A percentile compares a stretch with the other conserved stretches of the same genome.
phyloP scores from a whole-genome alignment of 2,797 vertebrate species.

The Cossypha polioptera region DNA sequence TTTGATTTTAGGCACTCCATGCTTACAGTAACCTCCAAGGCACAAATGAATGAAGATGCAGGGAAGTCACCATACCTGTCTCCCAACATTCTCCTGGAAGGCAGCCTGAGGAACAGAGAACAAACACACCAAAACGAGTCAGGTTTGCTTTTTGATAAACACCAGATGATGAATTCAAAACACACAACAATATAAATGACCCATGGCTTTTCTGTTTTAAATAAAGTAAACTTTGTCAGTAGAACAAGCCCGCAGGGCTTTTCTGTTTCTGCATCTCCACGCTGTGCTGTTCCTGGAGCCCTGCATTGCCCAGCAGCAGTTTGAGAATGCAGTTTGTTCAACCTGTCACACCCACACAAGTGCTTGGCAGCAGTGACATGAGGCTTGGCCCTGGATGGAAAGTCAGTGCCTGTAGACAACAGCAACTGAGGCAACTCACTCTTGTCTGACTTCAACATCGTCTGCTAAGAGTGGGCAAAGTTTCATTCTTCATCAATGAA shows the following conservation, averaged over 20 bases:
- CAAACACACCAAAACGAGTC: constrained; percentile 71
- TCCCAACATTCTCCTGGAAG: constrained; percentile 99
- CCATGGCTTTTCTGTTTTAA: constrained; percentile 74
- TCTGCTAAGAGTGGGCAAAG: neutral
- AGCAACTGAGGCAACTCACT: neutral
- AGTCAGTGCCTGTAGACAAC: neutral
- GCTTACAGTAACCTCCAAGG: constrained; percentile 26
- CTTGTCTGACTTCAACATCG: neutral
- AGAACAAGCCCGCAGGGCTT: constrained; percentile 40
- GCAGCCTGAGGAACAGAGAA: constrained; percentile 87
- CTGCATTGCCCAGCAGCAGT: neutral
- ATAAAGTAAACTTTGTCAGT: constrained; percentile 65
- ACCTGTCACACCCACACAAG: neutral
- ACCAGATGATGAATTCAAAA: constrained; percentile 68
- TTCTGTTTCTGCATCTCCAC: constrained; percentile 26
- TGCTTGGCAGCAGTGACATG: neutral
- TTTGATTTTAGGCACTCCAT: constrained; percentile 23
- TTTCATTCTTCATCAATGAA: neutral
- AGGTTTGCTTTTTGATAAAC: constrained; percentile 71
- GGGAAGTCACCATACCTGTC: constrained; percentile 87
- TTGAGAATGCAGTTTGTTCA: constrained; percentile 52
- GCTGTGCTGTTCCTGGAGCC: constrained; percentile 30
- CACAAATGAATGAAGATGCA: constrained; percentile 55
- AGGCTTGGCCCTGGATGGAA: neutral
- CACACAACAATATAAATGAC: constrained; percentile 67